Conservation (phyloP, 2,113 vertebrate species). For the Muscicapa adusta region DNA sequence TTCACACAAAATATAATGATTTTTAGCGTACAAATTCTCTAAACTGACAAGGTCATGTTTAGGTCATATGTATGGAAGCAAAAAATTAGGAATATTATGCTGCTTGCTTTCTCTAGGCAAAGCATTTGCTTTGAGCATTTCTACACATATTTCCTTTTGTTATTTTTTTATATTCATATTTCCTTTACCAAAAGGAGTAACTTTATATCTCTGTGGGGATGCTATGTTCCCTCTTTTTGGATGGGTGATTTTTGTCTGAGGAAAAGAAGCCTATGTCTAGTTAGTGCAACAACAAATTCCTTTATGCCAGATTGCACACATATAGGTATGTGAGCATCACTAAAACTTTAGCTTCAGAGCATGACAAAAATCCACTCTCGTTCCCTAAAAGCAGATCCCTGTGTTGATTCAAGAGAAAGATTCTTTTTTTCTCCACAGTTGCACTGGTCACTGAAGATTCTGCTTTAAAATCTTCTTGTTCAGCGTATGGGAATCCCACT, state of each 20-base stretch:
- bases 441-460: background rate
- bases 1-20: background rate
- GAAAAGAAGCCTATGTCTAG: background rate
- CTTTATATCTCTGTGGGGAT: background rate
- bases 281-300: background rate
- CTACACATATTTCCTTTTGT: background rate
- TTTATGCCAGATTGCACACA: background rate
- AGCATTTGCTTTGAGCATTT: background rate
- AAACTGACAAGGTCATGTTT: background rate
- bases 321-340: background rate
- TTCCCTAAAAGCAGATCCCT: background rate
- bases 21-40: background rate
- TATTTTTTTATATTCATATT: background rate
- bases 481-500: background rate
- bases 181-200: background rate
- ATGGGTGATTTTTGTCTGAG: background rate
- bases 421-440: background rate
- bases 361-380: background rate
- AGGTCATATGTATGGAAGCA: background rate
- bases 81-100: background rate
- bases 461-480: background rate
- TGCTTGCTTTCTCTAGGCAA: background rate
- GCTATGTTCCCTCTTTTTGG: background rate
- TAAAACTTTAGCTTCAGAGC: background rate
- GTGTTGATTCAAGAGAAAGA: background rate